Percentiles rank a stretch among this genome's conserved stretches.
phyloP scores from a whole-genome alignment of 2,797 vertebrate species.

The Malurus splendens region DNA sequence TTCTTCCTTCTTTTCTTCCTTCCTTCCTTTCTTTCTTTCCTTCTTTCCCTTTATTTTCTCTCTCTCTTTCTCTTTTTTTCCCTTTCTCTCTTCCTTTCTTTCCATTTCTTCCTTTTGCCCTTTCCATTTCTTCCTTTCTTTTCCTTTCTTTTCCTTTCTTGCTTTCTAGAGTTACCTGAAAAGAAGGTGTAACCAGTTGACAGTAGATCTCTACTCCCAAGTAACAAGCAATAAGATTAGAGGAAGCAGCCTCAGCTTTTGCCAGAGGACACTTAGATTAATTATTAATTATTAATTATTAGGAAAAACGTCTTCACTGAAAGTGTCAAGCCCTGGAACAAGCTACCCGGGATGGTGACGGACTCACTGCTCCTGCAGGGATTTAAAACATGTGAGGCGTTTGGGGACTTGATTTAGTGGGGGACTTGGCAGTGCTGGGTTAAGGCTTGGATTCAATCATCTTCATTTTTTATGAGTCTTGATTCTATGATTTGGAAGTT shows the following conservation, averaged over 20 bases:
- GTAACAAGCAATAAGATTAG: rapidly evolving
- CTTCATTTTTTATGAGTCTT: neutral
- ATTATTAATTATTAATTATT: neutral
- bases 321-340: rapidly evolving
- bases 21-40: rapidly evolving
- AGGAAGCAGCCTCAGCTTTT: rapidly evolving
- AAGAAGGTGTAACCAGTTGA: rapidly evolving
- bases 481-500: neutral
- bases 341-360: neutral
- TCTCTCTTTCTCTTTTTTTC: too few species aligned
- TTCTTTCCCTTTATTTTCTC: neutral
- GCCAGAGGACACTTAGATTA: rapidly evolving
- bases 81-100: too few species aligned
- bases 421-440: neutral
- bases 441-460: rapidly evolving
- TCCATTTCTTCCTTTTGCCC: too few species aligned
- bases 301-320: rapidly evolving
- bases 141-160: too few species aligned
- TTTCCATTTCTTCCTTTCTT: too few species aligned
- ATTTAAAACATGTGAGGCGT: rapidly evolving
- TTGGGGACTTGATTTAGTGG: neutral
- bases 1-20: too few species aligned
- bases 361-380: rapidly evolving
- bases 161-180: rapidly evolving
- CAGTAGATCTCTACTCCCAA: rapidly evolving